Base-by-base conservation (phyloP, 1,140 invertebrate species). In the Sarcophaga peregrina region DNA sequence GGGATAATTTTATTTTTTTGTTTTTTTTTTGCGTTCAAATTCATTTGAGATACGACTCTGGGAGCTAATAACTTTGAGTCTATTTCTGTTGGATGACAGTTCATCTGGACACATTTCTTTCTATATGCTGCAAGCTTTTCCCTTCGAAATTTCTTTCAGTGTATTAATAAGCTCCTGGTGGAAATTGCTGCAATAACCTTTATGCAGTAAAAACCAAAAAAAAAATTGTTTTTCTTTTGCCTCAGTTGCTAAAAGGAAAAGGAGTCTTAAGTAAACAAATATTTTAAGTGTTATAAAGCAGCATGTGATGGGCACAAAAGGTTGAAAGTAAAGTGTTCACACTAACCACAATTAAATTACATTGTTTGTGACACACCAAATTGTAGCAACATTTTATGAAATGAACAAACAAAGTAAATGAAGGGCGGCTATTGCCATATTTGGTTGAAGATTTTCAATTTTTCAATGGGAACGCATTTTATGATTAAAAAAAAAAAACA, bases 111-210 rank as follows among this genome's bases (percentile, higher is more conserved):
- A 37, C 25, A 37, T 37, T 37, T 37, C 25, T 37, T 37, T 37
- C 25, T 37, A 4, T 37, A 37, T 37, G 4, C 25, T 2, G 25
- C 25, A 37, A 37, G 25, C 25, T 37, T 37, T 37, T 37, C 25
- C n/a, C 15, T 58, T 58, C n/a, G n/a, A n/a, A 5, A 58, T 58
- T 58, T 58, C 11, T n/a, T n/a, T n/a, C 0, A 25, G 62, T 25
- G n/a, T 20, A 20, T 68, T 20, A 20, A 25, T 68, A 20, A 20
- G 62, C 62, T 68, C 62, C 25, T 68, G 10, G 62, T 68, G 62
- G 62, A 68, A 68, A 68, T 68, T 68, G 62, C 62, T 68, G 62
- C 62, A 68, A 68, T 68, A 68, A 68, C 62, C 62, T 68, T 68
- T 68, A 68, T 68, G 62, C 62, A 68, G 62, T 68, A 68, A 68